A percentile compares a stretch with the other conserved stretches of the same genome.
These are phyloP conservation scores for Sepioteuthis lessoniana DNA, from an alignment of 2,888 invertebrate genomes.

Conservation along the genomic window DNA sequence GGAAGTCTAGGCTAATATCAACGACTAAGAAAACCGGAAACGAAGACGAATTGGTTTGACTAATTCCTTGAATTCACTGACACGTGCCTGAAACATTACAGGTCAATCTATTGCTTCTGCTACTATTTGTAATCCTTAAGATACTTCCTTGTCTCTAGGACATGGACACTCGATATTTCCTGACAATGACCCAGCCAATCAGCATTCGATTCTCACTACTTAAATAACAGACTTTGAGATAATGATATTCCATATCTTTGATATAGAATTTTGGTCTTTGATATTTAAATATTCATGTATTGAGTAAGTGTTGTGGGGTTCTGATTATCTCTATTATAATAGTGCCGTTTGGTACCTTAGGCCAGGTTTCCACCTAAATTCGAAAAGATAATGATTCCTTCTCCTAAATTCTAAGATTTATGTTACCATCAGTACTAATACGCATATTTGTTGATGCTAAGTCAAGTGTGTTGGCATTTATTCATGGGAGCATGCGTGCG, in stretches of 20 bases:
- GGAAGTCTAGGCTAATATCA: background rate
- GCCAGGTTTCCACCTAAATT: too few species aligned
- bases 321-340: too few species aligned
- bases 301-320: too few species aligned
- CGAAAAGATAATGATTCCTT: too few species aligned
- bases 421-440: too few species aligned
- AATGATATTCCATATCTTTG: background rate
- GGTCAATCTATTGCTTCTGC: background rate
- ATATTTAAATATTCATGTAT: too few species aligned
- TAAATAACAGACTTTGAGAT: background rate
- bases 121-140: background rate
- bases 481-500: too few species aligned
- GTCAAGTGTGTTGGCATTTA: too few species aligned
- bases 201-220: background rate
- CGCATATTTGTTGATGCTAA: too few species aligned
- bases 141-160: background rate
- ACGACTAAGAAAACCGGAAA: background rate
- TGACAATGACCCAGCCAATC: background rate
- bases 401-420: too few species aligned
- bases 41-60: constrained; percentile 20
- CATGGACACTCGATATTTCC: background rate
- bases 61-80: background rate
- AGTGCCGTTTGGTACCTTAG: too few species aligned
- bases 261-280: too few species aligned
- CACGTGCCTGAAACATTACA: background rate